phyloP scores from a whole-genome alignment of 2,888 invertebrate genomes.

The Eustalomyia histrio region DNA sequence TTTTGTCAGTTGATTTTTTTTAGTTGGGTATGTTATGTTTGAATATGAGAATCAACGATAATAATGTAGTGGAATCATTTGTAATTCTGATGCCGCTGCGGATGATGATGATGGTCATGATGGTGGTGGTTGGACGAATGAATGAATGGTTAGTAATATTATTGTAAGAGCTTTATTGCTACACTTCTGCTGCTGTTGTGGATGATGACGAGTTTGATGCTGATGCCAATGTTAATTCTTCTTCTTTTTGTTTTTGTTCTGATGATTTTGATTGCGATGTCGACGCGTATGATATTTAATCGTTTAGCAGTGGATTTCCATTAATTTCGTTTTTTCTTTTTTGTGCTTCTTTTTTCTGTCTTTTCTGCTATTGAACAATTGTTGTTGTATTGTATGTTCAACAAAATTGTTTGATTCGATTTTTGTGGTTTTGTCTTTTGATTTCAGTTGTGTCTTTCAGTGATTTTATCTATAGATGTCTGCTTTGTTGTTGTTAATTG shows the following conservation, averaged over 20 bases:
- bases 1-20: background rate
- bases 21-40: slow-evolving; percentile 3
- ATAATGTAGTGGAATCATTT: slow-evolving; percentile 22
- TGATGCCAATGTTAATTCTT: slow-evolving; percentile 9
- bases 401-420: slow-evolving; percentile 44
- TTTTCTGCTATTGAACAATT: background rate
- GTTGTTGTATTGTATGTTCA: slow-evolving; percentile 20
- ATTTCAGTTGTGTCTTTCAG: background rate
- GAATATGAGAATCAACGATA: slow-evolving; percentile 11
- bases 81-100: slow-evolving; percentile 18
- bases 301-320: slow-evolving; percentile 54
- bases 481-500: slow-evolving; percentile 23
- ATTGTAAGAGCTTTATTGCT: slow-evolving; percentile 22
- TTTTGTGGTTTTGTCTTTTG: slow-evolving; percentile 32
- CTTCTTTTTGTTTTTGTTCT: slow-evolving; percentile 23
- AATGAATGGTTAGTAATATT: slow-evolving; percentile 10
- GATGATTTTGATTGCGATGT: slow-evolving; percentile 50
- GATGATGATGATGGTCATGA: background rate
- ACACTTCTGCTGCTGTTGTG: slow-evolving; percentile 19
- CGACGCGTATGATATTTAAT: slow-evolving; percentile 54
- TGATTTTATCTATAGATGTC: slow-evolving; percentile 12
- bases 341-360: background rate
- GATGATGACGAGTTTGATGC: background rate
- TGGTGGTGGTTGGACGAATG: slow-evolving; percentile 3
- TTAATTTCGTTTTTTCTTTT: slow-evolving; percentile 23